Percentiles rank a stretch among this genome's conserved stretches.
Evolutionary conservation across 1,140 invertebrate genomes (phyloP).

Genomic region (Cydia pomonella): DNA sequence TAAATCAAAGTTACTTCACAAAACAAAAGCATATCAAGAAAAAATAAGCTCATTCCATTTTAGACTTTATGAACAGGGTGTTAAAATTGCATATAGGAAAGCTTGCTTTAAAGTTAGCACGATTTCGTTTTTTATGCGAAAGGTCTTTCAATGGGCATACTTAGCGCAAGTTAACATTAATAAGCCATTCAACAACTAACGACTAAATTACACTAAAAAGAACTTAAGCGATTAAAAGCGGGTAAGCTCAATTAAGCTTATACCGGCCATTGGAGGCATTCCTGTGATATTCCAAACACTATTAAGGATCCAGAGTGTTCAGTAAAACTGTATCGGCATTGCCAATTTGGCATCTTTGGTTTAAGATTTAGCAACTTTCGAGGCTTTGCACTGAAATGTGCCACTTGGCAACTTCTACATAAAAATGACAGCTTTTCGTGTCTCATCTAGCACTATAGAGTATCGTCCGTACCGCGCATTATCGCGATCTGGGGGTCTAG

Average conservation of each 20-base stretch:
- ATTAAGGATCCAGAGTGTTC: background rate
- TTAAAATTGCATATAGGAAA: background rate
- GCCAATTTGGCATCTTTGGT: too few relatives aligned
- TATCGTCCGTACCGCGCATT: too few relatives aligned
- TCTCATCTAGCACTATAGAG: too few relatives aligned
- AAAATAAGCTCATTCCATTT: background rate
- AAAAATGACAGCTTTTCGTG: too few relatives aligned
- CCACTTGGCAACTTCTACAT: too few relatives aligned
- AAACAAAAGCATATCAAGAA: background rate
- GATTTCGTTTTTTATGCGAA: background rate
- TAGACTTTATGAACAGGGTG: background rate
- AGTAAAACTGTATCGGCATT: background rate
- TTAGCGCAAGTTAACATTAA: conserved; percentile 13
- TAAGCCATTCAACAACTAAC: conserved; percentile 9
- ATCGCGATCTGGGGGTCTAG: too few relatives aligned
- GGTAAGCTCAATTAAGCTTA: conserved; percentile 9
- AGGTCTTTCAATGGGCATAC: conserved; percentile 13
- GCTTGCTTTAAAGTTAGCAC: background rate
- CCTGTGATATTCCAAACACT: background rate
- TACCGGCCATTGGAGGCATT: background rate
- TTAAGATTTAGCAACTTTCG: too few relatives aligned
- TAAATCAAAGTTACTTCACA: conserved; percentile 1
- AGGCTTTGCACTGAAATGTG: too few relatives aligned
- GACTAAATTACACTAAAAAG: conserved; percentile 16
- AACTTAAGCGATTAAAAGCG: conserved; percentile 3